Conservation (phyloP, 1,140 invertebrate genomes). For the Tenebrio molitor region DNA sequence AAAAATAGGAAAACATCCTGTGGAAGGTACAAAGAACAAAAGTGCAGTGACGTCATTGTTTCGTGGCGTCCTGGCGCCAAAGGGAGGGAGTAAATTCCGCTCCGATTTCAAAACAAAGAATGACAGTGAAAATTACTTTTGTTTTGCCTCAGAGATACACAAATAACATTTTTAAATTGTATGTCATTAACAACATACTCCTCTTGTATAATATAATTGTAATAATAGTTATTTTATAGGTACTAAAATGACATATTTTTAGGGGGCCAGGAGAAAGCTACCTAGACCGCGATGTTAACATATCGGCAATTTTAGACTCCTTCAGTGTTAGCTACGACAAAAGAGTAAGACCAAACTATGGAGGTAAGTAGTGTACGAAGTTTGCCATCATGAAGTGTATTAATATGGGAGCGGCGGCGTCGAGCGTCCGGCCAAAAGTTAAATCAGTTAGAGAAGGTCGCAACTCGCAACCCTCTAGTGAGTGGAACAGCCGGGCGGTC, state of each 20-base stretch:
- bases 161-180: too few relatives aligned
- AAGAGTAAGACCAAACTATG: constrained; percentile 97
- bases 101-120: constrained; percentile 60
- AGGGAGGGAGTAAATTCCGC: constrained; percentile 49
- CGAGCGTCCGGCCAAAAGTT: constrained; percentile 6
- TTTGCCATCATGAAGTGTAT: not conserved
- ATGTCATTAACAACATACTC: too few relatives aligned
- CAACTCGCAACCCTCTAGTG: not conserved
- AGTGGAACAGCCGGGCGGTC: constrained; percentile 41
- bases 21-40: constrained; percentile 52
- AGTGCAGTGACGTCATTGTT: constrained; percentile 52
- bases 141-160: too few relatives aligned
- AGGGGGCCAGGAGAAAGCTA: constrained; percentile 80
- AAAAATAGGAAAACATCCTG: not conserved
- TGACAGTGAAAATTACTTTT: not conserved
- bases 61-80: constrained; percentile 53
- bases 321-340: constrained; percentile 97
- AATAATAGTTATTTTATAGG: too few relatives aligned
- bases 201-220: too few relatives aligned
- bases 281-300: constrained; percentile 90
- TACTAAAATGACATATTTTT: too few relatives aligned
- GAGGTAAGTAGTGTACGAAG: constrained; percentile 80
- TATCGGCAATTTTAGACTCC: constrained; percentile 92
- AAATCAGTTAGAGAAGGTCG: not conserved
- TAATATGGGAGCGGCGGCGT: constrained; percentile 22